A percentile compares a stretch with the other conserved stretches of the same genome.
These are phyloP conservation scores for Varecia variegata DNA, from an alignment of 2,797 vertebrate species.

Conservation along the genomic window DNA sequence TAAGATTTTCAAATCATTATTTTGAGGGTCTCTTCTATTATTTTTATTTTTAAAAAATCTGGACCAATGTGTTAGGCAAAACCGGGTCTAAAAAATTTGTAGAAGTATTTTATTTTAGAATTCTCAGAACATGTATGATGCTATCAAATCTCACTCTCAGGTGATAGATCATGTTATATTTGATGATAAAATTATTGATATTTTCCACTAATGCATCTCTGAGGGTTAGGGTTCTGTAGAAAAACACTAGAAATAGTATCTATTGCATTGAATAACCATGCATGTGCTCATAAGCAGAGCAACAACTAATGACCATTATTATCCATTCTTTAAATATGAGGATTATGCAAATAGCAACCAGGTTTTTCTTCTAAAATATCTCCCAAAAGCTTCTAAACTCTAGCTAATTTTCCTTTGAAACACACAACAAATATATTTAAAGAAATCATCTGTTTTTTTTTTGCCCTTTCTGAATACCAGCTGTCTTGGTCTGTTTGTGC, in stretches of 20 bases:
- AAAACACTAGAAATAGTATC: background rate
- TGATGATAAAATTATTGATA: background rate
- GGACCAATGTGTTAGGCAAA: background rate
- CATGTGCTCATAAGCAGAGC: background rate
- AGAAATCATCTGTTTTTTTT: background rate
- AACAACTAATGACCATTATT: background rate
- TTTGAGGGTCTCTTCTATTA: background rate
- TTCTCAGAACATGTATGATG: background rate
- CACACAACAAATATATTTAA: background rate
- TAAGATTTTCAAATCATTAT: background rate
- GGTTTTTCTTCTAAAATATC: constrained; percentile 4
- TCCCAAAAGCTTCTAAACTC: background rate
- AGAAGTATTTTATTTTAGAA: background rate
- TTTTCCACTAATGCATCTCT: background rate
- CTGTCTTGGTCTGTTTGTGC: background rate
- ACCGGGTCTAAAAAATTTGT: background rate
- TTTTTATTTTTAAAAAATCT: background rate
- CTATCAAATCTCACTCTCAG: background rate
- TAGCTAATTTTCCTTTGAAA: background rate
- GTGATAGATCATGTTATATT: background rate
- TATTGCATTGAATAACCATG: background rate
- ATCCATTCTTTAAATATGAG: background rate
- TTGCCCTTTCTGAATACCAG: background rate
- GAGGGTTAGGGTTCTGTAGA: background rate
- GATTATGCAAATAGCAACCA: background rate